A percentile compares a stretch with the other conserved stretches of the same genome.
Conservation (phyloP, 2,113 vertebrate species). For the Gorsachius goisagi region DNA sequence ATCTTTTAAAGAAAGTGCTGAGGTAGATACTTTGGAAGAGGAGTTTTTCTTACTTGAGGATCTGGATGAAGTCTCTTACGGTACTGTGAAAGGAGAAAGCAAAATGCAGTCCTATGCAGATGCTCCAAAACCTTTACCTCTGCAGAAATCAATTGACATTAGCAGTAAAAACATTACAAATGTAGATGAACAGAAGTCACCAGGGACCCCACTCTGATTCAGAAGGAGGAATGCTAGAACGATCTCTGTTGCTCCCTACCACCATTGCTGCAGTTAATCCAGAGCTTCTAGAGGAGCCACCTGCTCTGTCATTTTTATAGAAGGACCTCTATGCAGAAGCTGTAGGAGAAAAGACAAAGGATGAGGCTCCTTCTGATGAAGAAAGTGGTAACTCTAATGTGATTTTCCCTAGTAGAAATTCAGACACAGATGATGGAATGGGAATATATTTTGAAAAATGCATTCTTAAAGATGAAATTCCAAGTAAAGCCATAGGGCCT, state of each 20-base stretch:
- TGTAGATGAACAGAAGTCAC: constrained; percentile 55
- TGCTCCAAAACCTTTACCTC: neutral
- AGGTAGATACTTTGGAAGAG: constrained; percentile 72
- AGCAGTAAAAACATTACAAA: constrained; percentile 28
- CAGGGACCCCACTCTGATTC: constrained; percentile 78
- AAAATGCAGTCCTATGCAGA: constrained; percentile 20
- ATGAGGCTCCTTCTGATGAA: constrained; percentile 80
- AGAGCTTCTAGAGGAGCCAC: constrained; percentile 87
- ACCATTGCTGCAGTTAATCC: constrained; percentile 84
- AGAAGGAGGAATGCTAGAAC: constrained; percentile 80
- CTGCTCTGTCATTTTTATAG: constrained; percentile 90
- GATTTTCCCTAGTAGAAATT: constrained; percentile 80
- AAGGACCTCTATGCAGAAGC: constrained; percentile 90
- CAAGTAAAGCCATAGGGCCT: constrained; percentile 40
- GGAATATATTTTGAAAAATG: constrained; percentile 93
- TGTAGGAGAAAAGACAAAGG: constrained; percentile 76
- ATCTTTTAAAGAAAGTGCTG: constrained; percentile 61
- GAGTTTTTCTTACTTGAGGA: constrained; percentile 81
- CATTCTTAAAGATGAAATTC: constrained; percentile 87
- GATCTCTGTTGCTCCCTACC: constrained; percentile 81
- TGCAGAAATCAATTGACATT: constrained; percentile 10
- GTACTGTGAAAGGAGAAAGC: constrained; percentile 55
- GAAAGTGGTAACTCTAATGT: constrained; percentile 83
- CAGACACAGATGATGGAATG: constrained; percentile 83
- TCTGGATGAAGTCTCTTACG: constrained; percentile 89